These are phyloP conservation scores for Eulemur rufifrons DNA, from an alignment of 2,113 vertebrate genomes.

Conservation along the genomic window DNA sequence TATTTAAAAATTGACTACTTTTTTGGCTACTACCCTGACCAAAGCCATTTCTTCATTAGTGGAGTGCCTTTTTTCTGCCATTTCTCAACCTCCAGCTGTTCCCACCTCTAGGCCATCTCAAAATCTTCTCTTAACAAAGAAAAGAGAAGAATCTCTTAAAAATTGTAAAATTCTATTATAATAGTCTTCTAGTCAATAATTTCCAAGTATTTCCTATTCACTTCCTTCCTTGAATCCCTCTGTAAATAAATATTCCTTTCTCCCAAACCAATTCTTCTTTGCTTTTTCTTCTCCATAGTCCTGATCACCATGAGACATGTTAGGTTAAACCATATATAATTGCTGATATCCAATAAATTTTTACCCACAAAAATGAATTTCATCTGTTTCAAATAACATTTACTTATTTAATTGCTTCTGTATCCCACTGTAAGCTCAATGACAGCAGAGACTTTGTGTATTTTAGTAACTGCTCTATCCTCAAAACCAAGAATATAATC, in stretches of 20 bases:
- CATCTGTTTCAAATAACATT: not conserved
- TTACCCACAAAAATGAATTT: not conserved
- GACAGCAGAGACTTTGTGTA: not conserved
- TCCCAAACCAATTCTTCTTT: not conserved
- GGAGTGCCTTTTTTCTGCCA: not conserved
- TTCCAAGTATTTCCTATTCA: not conserved
- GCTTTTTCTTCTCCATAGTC: no score
- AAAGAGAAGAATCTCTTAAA: not conserved
- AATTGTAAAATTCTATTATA: not conserved
- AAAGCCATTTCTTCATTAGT: not conserved
- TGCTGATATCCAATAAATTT: not conserved
- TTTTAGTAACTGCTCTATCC: not conserved
- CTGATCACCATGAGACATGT: not conserved
- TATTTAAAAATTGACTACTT: not conserved
- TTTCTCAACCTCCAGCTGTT: not conserved
- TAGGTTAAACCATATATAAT: not conserved
- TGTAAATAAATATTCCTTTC: not conserved
- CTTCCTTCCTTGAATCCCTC: not conserved
- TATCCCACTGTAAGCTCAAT: not conserved
- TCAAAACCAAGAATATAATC: not conserved
- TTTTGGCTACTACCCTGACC: not conserved
- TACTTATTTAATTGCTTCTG: not conserved
- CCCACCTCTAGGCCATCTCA: fast-evolving
- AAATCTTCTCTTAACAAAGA: not conserved
- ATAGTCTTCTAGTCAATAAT: not conserved